A percentile compares a stretch with the other conserved stretches of the same genome.
phyloP scores from a whole-genome alignment of 2,888 invertebrate genomes.

The Nephrotoma guestfalica region DNA sequence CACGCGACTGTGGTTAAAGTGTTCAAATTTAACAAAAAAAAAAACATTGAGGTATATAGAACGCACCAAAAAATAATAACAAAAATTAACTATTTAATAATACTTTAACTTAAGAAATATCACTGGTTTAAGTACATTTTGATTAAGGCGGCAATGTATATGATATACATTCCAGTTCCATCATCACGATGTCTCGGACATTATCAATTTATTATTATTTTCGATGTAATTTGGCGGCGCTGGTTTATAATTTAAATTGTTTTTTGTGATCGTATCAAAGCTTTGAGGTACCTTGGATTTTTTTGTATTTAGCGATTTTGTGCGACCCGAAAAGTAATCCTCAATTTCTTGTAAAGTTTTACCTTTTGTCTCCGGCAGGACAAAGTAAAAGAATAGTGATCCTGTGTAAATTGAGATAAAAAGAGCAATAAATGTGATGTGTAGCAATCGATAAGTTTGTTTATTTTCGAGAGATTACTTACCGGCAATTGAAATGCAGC shows the following conservation, averaged over 20 bases:
- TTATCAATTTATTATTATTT: not conserved
- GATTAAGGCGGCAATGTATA: not conserved
- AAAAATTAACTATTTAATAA: not conserved
- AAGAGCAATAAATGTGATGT: not conserved
- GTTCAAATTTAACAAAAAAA: not conserved
- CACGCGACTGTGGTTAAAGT: not conserved
- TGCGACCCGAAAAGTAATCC: slow-evolving; percentile 52
- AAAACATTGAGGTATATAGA: not conserved
- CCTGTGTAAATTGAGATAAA: slow-evolving; percentile 24
- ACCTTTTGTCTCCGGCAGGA: slow-evolving; percentile 53
- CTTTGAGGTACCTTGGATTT: slow-evolving; percentile 12
- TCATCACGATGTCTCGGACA: not conserved
- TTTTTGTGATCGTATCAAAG: not conserved
- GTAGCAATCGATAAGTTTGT: not conserved
- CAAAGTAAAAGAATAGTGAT: slow-evolving; percentile 46
- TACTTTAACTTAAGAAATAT: not conserved
- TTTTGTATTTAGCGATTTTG: slow-evolving; percentile 34
- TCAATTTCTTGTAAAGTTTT: slow-evolving; percentile 52
- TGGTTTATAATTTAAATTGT: not conserved
- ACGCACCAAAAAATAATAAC: not conserved
- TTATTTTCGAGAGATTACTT: slow-evolving; percentile 17
- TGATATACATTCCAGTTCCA: not conserved
- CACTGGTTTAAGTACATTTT: not conserved
- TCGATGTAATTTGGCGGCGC: not conserved
- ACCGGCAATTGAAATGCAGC: slow-evolving; percentile 42